phyloP scores from a whole-genome alignment of 2,888 invertebrate genomes.

The Chaetoderma sp. region DNA sequence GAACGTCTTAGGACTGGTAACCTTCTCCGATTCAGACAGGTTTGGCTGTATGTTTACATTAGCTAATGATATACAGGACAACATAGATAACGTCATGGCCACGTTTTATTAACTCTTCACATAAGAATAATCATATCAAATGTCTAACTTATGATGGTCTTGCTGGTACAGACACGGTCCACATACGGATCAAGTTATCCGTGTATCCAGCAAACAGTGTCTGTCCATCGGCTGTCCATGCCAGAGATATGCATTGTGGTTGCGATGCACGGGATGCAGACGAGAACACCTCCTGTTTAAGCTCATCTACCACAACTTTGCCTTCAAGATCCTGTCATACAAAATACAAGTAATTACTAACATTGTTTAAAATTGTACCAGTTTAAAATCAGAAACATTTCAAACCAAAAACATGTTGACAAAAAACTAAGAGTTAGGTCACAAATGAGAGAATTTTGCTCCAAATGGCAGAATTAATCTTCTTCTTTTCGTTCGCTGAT shows the following conservation, averaged over 20 bases:
- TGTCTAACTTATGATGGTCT: too few species aligned
- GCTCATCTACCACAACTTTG: conserved; percentile 99
- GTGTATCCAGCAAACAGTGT: conserved; percentile 99
- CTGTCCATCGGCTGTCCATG: conserved; percentile 99
- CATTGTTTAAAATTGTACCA: not conserved
- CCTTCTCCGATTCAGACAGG: too few species aligned
- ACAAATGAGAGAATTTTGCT: too few species aligned
- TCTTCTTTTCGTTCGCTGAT: too few species aligned
- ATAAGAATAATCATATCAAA: too few species aligned
- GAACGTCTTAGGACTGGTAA: too few species aligned
- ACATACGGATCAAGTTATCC: conserved; percentile 97
- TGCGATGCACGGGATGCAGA: conserved; percentile 84
- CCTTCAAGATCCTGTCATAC: conserved; percentile 89
- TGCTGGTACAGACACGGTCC: conserved; percentile 82
- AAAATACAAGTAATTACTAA: conserved; percentile 20
- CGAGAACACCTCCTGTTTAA: conserved; percentile 92
- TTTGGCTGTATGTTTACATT: too few species aligned
- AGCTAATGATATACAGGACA: too few species aligned
- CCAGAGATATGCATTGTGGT: conserved; percentile 95
- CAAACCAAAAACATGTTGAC: not conserved
- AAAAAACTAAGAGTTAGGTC: not conserved
- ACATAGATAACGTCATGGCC: too few species aligned
- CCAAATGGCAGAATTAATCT: too few species aligned
- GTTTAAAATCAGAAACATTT: not conserved
- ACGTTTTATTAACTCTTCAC: too few species aligned